These are phyloP conservation scores for Lota lota DNA, from an alignment of 2,113 vertebrate genomes.

Conservation along the genomic window DNA sequence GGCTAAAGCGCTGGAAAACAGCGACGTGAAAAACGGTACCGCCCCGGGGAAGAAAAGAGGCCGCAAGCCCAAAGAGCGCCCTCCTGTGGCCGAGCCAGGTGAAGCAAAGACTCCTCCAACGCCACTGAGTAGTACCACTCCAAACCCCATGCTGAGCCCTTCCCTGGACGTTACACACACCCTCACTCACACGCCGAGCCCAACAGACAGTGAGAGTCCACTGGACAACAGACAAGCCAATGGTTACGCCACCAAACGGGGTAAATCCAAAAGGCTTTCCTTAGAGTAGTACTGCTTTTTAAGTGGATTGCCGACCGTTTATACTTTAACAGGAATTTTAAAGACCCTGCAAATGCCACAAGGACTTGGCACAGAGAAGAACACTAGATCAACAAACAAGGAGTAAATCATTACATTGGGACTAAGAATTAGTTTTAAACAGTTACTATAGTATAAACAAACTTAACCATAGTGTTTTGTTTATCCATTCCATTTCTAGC, in stretches of 20 bases:
- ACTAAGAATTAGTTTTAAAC: slow-evolving; percentile 45
- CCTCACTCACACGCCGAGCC: slow-evolving; percentile 35
- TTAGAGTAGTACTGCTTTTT: slow-evolving; percentile 62
- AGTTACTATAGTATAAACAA: slow-evolving; percentile 46
- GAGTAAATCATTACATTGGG: slow-evolving; percentile 42
- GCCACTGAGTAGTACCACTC: background rate
- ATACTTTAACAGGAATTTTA: slow-evolving; percentile 40
- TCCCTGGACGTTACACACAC: slow-evolving; percentile 36
- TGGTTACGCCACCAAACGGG: slow-evolving; percentile 52
- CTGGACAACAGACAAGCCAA: slow-evolving; percentile 58
- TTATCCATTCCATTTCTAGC: slow-evolving; percentile 58
- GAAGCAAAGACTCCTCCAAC: slow-evolving; percentile 59
- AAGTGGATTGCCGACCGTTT: slow-evolving; percentile 45
- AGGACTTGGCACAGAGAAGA: slow-evolving; percentile 50
- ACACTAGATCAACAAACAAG: slow-evolving; percentile 40
- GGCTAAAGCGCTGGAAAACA: slow-evolving; percentile 54
- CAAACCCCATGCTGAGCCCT: slow-evolving; percentile 39
- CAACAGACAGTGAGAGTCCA: slow-evolving; percentile 47
- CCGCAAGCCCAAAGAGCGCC: slow-evolving; percentile 88
- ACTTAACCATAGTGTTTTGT: slow-evolving; percentile 42
- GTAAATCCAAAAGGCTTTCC: slow-evolving; percentile 64
- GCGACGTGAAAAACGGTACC: slow-evolving; percentile 72
- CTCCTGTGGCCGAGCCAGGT: slow-evolving; percentile 43
- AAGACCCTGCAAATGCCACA: slow-evolving; percentile 41
- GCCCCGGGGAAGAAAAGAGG: slow-evolving; percentile 85